Base-by-base conservation (phyloP, 2,113 vertebrate species). In the Oophaga pumilio region DNA sequence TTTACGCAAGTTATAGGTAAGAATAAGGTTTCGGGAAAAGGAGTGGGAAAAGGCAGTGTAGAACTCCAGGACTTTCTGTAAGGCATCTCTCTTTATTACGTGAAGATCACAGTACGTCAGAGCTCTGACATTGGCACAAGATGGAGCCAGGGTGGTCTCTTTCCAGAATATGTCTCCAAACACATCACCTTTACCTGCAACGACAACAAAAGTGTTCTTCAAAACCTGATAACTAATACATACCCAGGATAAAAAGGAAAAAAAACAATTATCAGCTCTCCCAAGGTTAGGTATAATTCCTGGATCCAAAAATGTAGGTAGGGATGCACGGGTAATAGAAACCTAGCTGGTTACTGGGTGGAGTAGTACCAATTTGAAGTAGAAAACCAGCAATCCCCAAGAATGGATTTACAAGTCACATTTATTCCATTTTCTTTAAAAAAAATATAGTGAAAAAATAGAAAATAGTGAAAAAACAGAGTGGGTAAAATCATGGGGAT, bases 111-210 rank as follows among this genome's bases (percentile, higher is more conserved):
- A 99, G 93, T 99, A 99, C 80, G 98, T 99, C 92, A 99, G 56
- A 66, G 98, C 98, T 49, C 97, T 94, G 0, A 99, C 97, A 1
- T 99, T 99, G 22, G 97, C 98, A 84, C 97, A 98, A 64, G 98
- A 96, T 91, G 97, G 98, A 22, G 98, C 97, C 1, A 99, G 92
- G 0, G 96, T 96, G 50, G 95, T 93, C 91, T 99, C 98, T 92
- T 99, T 99, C 98, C 98, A 99, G 94, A 99, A 99, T 59, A 98
- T 95, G 69, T 98, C 98, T n/a, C 98, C 98, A 90, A 99, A 99
- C 90, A 99, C 98, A 0, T 99, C 98, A 33, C 98, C 97, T 92
- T 99, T 99, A 90, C 97, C 98, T 99, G 90, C 66, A 81, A 86
- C 89, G 43, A 93, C 69, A 92, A 22, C 5, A 76, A 59, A 2